Conservation (phyloP, 2,888 invertebrate genomes). For the Pediacus dermestoides region DNA sequence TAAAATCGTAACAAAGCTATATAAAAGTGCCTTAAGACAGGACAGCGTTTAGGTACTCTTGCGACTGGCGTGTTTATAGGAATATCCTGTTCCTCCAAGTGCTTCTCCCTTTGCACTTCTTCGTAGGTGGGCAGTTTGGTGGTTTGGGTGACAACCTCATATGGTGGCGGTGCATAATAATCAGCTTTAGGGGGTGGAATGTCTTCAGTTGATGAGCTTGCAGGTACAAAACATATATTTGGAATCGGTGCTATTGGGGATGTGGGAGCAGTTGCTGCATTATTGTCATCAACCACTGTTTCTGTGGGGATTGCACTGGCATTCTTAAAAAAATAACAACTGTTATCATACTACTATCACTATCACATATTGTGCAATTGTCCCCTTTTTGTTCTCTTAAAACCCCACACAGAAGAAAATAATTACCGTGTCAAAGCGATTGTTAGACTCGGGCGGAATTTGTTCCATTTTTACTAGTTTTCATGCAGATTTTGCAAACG, state of each 20-base stretch:
- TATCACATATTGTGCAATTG: conserved; percentile 3
- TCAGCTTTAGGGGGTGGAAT: conserved; percentile 81
- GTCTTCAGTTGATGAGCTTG: conserved; percentile 52
- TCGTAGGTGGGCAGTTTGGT: conserved; percentile 84
- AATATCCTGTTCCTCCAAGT: conserved; percentile 63
- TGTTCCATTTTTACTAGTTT: conserved; percentile 29
- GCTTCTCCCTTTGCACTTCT: conserved; percentile 86
- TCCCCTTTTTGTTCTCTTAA: too few relatives aligned
- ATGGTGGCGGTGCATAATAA: conserved; percentile 84
- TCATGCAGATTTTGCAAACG: too few relatives aligned
- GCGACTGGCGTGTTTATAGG: conserved; percentile 28
- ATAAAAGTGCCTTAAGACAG: not conserved
- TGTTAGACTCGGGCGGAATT: conserved; percentile 27
- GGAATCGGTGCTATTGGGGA: conserved; percentile 15
- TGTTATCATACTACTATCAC: conserved; percentile 4
- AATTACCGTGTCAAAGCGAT: conserved; percentile 17
- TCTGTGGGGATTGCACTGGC: conserved; percentile 16
- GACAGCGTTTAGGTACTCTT: too few relatives aligned
- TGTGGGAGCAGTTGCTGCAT: conserved; percentile 11
- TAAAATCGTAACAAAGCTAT: conserved; percentile 24
- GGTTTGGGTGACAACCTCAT: conserved; percentile 75
- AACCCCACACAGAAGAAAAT: not conserved
- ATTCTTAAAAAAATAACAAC: too few relatives aligned
- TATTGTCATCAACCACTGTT: conserved; percentile 25
- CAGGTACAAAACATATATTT: conserved; percentile 24